A percentile compares a stretch with the other conserved stretches of the same genome.
Conservation (phyloP, 2,888 invertebrate species). For the Drosophila basisetae region DNA sequence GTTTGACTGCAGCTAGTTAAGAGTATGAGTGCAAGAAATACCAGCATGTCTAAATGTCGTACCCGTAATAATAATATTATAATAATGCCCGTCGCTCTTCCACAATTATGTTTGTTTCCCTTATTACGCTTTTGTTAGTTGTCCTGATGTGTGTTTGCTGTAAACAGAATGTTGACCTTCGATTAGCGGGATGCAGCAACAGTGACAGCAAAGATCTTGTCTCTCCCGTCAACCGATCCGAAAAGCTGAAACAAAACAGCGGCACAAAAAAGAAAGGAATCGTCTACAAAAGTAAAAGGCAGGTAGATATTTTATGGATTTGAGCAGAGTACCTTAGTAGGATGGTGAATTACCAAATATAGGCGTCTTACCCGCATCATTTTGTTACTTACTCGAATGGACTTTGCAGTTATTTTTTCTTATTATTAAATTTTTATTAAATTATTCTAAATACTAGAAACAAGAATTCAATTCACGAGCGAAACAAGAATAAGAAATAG, state of each 20-base stretch:
- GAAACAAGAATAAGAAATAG: not conserved
- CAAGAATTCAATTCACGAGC: not conserved
- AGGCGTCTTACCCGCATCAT: not conserved
- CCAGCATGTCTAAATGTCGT: not conserved
- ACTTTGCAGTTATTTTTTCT: not conserved
- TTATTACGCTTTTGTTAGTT: slow-evolving; percentile 1
- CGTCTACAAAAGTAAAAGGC: not conserved
- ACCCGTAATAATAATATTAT: not conserved
- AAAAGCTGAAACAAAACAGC: not conserved
- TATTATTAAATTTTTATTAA: not conserved
- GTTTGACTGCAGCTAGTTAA: not conserved
- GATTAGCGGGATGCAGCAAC: slow-evolving; percentile 1
- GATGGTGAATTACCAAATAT: not conserved
- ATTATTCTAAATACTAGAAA: not conserved
- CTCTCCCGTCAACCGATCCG: not conserved
- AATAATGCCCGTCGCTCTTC: not conserved
- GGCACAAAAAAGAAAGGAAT: not conserved
- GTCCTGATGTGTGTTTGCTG: slow-evolving; percentile 1
- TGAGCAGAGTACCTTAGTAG: not conserved
- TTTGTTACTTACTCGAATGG: not conserved
- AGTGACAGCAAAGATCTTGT: not conserved
- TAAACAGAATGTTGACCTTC: not conserved
- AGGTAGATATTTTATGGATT: not conserved
- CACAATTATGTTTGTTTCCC: slow-evolving; percentile 1
- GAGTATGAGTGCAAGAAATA: not conserved